phyloP scores from a whole-genome alignment of 2,797 vertebrate species.

The Eulemur rubriventer region DNA sequence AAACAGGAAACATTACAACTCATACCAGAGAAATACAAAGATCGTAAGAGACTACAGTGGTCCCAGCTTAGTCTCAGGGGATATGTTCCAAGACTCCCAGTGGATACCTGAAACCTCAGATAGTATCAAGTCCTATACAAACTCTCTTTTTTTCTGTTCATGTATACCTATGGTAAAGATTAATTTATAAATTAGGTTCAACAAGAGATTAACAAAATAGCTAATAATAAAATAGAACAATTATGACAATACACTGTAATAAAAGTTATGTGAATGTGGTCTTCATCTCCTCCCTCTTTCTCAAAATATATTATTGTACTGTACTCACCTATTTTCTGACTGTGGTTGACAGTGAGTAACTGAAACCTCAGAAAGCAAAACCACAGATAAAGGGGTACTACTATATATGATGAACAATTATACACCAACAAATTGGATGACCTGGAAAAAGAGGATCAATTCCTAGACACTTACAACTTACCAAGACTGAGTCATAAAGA shows the following conservation, averaged over 20 bases:
- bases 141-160: neutral
- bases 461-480: neutral
- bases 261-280: neutral
- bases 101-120: neutral
- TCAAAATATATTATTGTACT: neutral
- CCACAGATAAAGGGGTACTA: neutral
- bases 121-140: neutral
- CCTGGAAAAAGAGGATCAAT: neutral
- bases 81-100: neutral
- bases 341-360: neutral
- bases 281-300: neutral
- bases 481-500: neutral
- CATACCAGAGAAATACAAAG: neutral
- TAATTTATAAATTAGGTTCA: neutral
- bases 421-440: neutral
- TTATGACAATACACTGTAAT: neutral
- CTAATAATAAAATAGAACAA: neutral
- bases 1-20: neutral
- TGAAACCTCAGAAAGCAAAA: neutral
- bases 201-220: neutral
- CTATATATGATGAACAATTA: neutral
- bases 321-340: neutral
- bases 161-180: neutral
- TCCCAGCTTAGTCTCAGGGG: neutral
- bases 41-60: neutral